Evolutionary conservation across 2,888 invertebrate species (phyloP).

Genomic region (Lithophane socia): DNA sequence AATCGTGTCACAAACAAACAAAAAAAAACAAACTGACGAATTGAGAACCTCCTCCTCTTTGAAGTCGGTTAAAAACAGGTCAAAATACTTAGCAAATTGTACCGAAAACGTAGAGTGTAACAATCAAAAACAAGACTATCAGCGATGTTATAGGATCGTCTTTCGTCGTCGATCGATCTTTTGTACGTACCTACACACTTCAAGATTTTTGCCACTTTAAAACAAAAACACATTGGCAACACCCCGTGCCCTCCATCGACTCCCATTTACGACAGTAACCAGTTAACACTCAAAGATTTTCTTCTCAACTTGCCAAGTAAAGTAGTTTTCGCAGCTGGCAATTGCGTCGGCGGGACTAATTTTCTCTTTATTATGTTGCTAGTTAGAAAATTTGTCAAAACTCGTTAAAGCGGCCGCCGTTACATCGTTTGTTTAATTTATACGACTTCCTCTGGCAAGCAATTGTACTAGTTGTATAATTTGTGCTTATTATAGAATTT

Average conservation of each 20-base stretch:
- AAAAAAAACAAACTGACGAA: too few relatives aligned
- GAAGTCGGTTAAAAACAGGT: too few relatives aligned
- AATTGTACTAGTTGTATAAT: constrained; percentile 49
- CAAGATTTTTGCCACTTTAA: not conserved
- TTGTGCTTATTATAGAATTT: constrained; percentile 35
- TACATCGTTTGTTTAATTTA: constrained; percentile 64
- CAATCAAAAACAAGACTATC: too few relatives aligned
- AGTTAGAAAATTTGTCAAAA: constrained; percentile 78
- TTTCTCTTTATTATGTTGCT: constrained; percentile 74
- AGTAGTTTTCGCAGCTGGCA: constrained; percentile 57
- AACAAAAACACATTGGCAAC: constrained; percentile 41
- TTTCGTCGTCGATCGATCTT: too few relatives aligned
- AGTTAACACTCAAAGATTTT: constrained; percentile 48
- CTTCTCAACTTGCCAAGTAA: constrained; percentile 45
- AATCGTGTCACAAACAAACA: too few relatives aligned
- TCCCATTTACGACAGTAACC: constrained; percentile 33
- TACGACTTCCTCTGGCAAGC: constrained; percentile 50
- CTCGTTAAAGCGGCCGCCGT: constrained; percentile 70
- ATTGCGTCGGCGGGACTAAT: constrained; percentile 72
- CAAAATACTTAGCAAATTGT: too few relatives aligned
- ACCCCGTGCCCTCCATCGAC: constrained; percentile 14
- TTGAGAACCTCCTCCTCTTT: too few relatives aligned
- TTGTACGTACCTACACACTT: too few relatives aligned
- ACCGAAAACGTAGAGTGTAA: too few relatives aligned
- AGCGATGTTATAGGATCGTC: not conserved